Base-by-base conservation (phyloP, 2,888 invertebrate species). In the Nemapogon koenigi region DNA sequence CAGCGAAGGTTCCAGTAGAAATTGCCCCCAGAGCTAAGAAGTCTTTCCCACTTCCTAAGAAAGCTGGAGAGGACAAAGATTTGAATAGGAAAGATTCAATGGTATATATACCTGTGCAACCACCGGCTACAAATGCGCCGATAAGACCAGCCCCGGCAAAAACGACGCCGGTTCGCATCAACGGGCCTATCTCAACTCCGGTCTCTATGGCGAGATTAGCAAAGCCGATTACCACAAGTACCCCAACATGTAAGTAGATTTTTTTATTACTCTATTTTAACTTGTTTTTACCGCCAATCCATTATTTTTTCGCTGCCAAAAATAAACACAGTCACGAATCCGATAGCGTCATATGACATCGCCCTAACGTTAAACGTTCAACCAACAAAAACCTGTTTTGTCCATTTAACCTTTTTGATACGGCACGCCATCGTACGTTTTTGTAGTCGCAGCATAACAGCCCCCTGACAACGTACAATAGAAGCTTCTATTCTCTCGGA, bases 81-180 rank as follows among this genome's bases (percentile, higher is more conserved):
- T 43, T 76, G 40, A 71, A 65, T 37, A 58, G 65, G 14, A 76
- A 78, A 50, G 76, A 78, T 48, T 69, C 73, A 1, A 78, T 78
- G 78, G 78, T 78, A 43, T 78, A 78, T 42, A 78, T 78, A 11
- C 78, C 78, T 1, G 75, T 76, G 16, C 73, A 72, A 51, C 76
- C 76, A 45, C 65, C 76, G n/a, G 47, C 47, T 19, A 63, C 71
- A 13, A 69, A 69, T 42, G 64, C 69, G 26, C 76, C 11, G 40
- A 38, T 73, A 0, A 41, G 55, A 15, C 45, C 67, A 3, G 31
- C 48, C 4, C 38, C 19, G 16, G 4, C 45, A 61, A 2, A 37
- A n/a, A n/a, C 31, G 16, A 17, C 16, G 7, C 33, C 33, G 16
- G 19, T 16, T 16, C 15, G 19, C 8, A 6, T 14, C 18, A 4